A percentile compares a stretch with the other conserved stretches of the same genome.
phyloP scores from a whole-genome alignment of 2,113 vertebrate genomes.

The Hylia prasina region DNA sequence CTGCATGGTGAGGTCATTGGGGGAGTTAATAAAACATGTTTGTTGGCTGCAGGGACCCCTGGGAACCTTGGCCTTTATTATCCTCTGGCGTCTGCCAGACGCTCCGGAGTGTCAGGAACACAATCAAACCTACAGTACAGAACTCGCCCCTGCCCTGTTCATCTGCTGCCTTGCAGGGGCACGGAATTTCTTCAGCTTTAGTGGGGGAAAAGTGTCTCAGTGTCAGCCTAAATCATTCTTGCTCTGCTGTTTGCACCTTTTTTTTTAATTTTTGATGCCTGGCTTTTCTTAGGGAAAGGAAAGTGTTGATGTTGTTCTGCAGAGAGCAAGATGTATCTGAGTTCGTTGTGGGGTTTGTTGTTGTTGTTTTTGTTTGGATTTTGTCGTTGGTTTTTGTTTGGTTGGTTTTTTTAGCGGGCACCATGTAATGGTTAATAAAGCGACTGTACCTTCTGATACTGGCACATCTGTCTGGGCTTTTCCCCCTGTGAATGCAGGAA shows the following conservation, averaged over 20 bases:
- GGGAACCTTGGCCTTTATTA: constrained; percentile 55
- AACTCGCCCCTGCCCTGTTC: background rate
- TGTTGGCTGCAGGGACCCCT: constrained; percentile 55
- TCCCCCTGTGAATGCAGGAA: constrained; percentile 67
- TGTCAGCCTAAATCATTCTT: background rate
- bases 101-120: constrained; percentile 29
- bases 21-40: constrained; percentile 62
- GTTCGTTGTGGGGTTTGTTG: background rate
- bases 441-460: background rate
- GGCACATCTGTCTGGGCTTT: background rate
- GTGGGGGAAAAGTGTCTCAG: background rate
- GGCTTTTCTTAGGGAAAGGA: background rate
- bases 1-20: constrained; percentile 39
- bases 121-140: background rate
- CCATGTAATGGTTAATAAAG: background rate
- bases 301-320: background rate
- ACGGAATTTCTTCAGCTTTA: background rate
- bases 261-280: background rate
- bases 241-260: background rate
- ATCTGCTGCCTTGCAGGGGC: background rate
- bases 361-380: background rate
- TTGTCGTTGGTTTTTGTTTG: background rate
- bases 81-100: constrained; percentile 56
- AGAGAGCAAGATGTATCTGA: background rate
- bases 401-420: background rate